Conservation (phyloP, 92 coral and sea anemone species). For the Paramuricea clavata region DNA sequence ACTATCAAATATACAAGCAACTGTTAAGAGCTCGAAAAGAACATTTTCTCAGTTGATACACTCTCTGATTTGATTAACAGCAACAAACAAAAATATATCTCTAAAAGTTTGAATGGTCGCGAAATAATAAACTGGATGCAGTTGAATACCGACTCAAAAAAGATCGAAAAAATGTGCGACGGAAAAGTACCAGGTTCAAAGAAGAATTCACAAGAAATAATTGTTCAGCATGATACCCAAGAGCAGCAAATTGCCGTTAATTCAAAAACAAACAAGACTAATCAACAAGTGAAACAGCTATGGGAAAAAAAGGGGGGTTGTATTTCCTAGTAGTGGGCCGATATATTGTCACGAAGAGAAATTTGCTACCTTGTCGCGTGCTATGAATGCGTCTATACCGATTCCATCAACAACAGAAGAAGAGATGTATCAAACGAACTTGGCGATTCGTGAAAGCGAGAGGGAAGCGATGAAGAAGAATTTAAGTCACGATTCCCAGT, state of each 20-base stretch:
- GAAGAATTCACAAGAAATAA: slow-evolving; percentile 58
- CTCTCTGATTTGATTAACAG: slow-evolving; percentile 52
- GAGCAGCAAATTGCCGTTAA: slow-evolving; percentile 7
- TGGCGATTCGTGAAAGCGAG: slow-evolving; percentile 56
- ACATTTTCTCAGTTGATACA: slow-evolving; percentile 61
- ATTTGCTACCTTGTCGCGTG: background rate
- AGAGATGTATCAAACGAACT: slow-evolving; percentile 49
- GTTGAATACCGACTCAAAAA: slow-evolving; percentile 59
- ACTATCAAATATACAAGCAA: slow-evolving; percentile 43
- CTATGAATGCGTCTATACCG: slow-evolving; percentile 39
- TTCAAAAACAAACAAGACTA: slow-evolving; percentile 25
- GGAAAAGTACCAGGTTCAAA: slow-evolving; percentile 53
- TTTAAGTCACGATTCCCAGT: slow-evolving; percentile 11
- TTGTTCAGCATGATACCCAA: slow-evolving; percentile 37
- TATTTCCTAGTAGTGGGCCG: slow-evolving; percentile 70
- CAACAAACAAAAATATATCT: slow-evolving; percentile 57
- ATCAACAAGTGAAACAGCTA: slow-evolving; percentile 50
- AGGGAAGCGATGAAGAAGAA: slow-evolving; percentile 21
- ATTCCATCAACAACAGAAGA: slow-evolving; percentile 65
- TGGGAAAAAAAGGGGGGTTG: slow-evolving; percentile 65
- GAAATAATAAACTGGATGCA: slow-evolving; percentile 49
- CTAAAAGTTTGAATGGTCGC: slow-evolving; percentile 51
- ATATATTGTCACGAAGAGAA: slow-evolving; percentile 29
- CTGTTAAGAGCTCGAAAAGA: slow-evolving; percentile 52
- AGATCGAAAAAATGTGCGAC: slow-evolving; percentile 48